Percentiles rank a stretch among this genome's conserved stretches.
phyloP scores from a whole-genome alignment of 37 sponge, comb jelly and placozoan genomes.

The Crambe crambe region DNA sequence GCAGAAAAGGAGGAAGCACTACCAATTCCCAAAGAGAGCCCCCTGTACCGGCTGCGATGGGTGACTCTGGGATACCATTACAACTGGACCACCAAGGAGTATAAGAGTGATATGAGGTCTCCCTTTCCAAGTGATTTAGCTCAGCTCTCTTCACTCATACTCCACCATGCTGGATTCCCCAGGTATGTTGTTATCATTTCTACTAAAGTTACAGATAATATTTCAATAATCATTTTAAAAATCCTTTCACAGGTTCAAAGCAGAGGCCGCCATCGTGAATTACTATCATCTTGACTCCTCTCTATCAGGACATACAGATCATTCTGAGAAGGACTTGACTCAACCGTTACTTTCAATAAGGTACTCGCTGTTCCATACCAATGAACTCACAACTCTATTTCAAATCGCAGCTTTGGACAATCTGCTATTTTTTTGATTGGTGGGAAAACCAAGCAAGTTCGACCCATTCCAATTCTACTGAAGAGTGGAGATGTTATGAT shows the following conservation, averaged over 20 bases:
- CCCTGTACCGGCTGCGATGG: slow-evolving; percentile 80
- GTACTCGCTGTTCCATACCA: slow-evolving; percentile 40
- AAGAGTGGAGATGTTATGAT: slow-evolving; percentile 88
- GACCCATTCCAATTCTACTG: slow-evolving; percentile 68
- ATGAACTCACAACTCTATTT: neutral
- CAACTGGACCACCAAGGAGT: slow-evolving; percentile 89
- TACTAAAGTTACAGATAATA: neutral
- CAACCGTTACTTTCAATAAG: slow-evolving; percentile 95
- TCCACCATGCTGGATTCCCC: slow-evolving; percentile 56
- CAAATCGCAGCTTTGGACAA: slow-evolving; percentile 81
- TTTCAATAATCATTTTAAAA: neutral
- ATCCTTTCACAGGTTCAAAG: slow-evolving; percentile 44
- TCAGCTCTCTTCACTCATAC: slow-evolving; percentile 65
- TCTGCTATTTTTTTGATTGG: slow-evolving; percentile 91
- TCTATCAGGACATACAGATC: slow-evolving; percentile 95
- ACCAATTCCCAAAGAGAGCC: slow-evolving; percentile 10
- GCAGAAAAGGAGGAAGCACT: neutral
- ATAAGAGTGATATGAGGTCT: slow-evolving; percentile 44
- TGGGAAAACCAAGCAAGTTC: slow-evolving; percentile 57
- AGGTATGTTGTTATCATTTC: slow-evolving; percentile 22
- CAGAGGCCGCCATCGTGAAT: slow-evolving; percentile 96
- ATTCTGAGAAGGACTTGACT: slow-evolving; percentile 91
- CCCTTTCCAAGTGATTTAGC: slow-evolving; percentile 75
- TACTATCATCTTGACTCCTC: slow-evolving; percentile 95
- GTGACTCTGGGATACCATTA: slow-evolving; percentile 95